Base-by-base conservation (phyloP, 2,797 vertebrate genomes). In the Astyanax mexicanus region DNA sequence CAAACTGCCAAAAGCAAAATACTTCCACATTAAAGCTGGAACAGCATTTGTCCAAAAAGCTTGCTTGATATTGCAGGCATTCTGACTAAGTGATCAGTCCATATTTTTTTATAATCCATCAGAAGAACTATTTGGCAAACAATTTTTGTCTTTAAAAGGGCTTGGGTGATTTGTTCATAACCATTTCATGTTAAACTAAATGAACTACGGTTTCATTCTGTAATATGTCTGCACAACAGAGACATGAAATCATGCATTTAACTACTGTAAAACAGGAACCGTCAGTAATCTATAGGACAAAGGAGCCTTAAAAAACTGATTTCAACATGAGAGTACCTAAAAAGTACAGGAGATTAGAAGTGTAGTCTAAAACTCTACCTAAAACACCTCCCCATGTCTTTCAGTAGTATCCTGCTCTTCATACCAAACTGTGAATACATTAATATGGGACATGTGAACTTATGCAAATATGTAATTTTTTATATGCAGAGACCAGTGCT, bases 1-100 rank as follows among this genome's bases (percentile, higher is more conserved):
- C 7, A 71, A 11, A 55, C 6, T 70, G 17, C 10, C 7, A 32
- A 70, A 70, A 47, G 6, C 38, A 57, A 42, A 35, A 68, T 13
- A 42, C 15, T 4, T 62, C 6, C 38, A 8, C 3, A n/a, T 51
- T 25, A 37, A 11, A 25, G 11, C 2, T 47, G 19, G 13, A 12
- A 27, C 60, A 60, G 11, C 3, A 72, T 27, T 23, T 47, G 0
- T 51, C 19, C 11, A 17, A n/a, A 6, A 1, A 45, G 13, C 4
- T 45, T 45, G 12, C 38, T 1, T 6, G 6, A 9, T 32, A 32
- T 32, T 32, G 32, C 4, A 45, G 47, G n/a, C 47, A 49, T 19
- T 49, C 8, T 11, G n/a, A 17, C 15, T 49, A 45, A 44, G 49
- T 38, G 4, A 25, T 23, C n/a, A n/a, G n/a, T n/a, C n/a, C n/a